Evolutionary conservation across 1,140 invertebrate species (phyloP).

Genomic region (Drosophila orena): DNA sequence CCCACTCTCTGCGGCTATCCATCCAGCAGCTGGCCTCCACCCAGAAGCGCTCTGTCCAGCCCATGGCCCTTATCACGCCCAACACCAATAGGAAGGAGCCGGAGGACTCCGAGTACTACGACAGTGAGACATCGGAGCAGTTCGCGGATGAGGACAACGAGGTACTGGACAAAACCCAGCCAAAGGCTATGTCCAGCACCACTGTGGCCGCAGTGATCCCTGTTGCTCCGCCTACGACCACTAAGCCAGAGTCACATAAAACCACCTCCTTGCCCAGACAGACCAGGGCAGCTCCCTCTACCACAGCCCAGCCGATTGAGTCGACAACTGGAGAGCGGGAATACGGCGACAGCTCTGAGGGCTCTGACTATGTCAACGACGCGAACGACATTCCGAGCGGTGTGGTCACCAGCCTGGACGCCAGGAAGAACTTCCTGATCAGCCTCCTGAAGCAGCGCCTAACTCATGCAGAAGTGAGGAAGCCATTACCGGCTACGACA

Average conservation of each 20-base stretch:
- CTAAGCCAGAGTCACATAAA: slow-evolving; percentile 1
- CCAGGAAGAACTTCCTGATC: slow-evolving; percentile 28
- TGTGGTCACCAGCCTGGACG: slow-evolving; percentile 10
- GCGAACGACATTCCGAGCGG: slow-evolving; percentile 22
- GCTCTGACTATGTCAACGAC: slow-evolving; percentile 61
- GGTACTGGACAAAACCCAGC: not conserved
- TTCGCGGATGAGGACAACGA: slow-evolving; percentile 46
- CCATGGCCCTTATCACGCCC: not conserved
- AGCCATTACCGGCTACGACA: not conserved
- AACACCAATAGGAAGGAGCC: slow-evolving; percentile 8
- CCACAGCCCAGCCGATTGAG: not conserved
- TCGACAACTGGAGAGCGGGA: slow-evolving; percentile 22
- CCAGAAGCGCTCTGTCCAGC: slow-evolving; percentile 17
- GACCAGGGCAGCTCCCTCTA: slow-evolving; percentile 2
- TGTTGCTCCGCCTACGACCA: not conserved
- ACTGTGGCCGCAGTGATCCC: slow-evolving; percentile 14
- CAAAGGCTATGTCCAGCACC: slow-evolving; percentile 9
- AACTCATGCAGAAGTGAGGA: not conserved
- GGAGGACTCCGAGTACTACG: slow-evolving; percentile 56
- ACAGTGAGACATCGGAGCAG: slow-evolving; percentile 36
- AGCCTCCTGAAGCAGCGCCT: slow-evolving; percentile 42
- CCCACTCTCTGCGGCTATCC: slow-evolving; percentile 57
- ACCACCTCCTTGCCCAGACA: slow-evolving; percentile 36
- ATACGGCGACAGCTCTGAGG: slow-evolving; percentile 39
- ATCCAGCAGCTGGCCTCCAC: slow-evolving; percentile 51